These are phyloP conservation scores for Cheilosia soror DNA, from an alignment of 2,888 invertebrate species.

Conservation along the genomic window DNA sequence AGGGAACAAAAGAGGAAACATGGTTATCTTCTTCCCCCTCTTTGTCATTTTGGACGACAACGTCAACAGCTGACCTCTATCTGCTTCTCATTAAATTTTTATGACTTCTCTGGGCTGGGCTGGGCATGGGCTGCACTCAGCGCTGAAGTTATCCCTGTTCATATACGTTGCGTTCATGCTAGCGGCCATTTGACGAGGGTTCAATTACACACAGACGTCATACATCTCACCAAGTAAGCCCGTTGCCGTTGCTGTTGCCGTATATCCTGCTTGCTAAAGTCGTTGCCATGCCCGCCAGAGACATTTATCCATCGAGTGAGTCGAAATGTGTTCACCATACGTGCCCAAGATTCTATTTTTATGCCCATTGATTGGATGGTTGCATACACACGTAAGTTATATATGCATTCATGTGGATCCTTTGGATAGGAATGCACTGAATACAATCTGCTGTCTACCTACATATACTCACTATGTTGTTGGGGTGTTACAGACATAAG, in stretches of 20 bases:
- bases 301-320: slow-evolving; percentile 52
- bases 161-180: slow-evolving; percentile 22
- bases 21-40: slow-evolving; percentile 7
- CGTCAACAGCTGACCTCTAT: slow-evolving; percentile 62
- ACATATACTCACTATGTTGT: background rate
- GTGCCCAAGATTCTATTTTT: slow-evolving; percentile 67
- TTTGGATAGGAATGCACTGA: slow-evolving; percentile 25
- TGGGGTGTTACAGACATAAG: background rate
- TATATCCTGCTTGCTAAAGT: slow-evolving; percentile 8
- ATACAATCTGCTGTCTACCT: no score
- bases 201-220: slow-evolving; percentile 42
- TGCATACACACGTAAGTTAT: background rate
- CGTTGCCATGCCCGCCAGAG: slow-evolving; percentile 44
- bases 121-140: background rate
- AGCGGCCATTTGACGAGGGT: slow-evolving; percentile 49
- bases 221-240: slow-evolving; percentile 31
- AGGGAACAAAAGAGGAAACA: slow-evolving; percentile 31
- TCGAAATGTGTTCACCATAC: slow-evolving; percentile 69
- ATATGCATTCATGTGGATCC: slow-evolving; percentile 18
- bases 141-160: slow-evolving; percentile 24
- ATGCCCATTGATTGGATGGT: slow-evolving; percentile 64
- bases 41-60: slow-evolving; percentile 15
- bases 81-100: slow-evolving; percentile 68
- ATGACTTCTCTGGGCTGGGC: slow-evolving; percentile 29
- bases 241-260: background rate